Evolutionary conservation across 2,797 vertebrate genomes (phyloP).

Genomic region (Tangara arthus): DNA sequence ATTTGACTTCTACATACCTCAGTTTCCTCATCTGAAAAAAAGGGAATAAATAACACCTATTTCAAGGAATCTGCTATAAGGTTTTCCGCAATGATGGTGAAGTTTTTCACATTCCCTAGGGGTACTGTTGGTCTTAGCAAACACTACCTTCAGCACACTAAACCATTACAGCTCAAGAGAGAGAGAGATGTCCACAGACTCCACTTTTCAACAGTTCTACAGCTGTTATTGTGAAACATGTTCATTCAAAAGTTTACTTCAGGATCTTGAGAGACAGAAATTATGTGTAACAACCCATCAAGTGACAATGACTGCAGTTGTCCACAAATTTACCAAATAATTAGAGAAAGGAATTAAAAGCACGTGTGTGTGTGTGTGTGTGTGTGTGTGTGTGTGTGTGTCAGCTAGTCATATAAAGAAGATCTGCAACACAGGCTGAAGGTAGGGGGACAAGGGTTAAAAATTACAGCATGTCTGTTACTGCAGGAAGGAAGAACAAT

Average conservation of each 20-base stretch:
- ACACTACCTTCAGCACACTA: background rate
- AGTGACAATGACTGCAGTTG: background rate
- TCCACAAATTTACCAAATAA: background rate
- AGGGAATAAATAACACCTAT: background rate
- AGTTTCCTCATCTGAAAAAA: background rate
- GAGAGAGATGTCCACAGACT: background rate
- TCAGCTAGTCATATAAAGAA: background rate
- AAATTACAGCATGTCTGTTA: slow-evolving; percentile 61
- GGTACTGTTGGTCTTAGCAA: background rate
- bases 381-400: background rate
- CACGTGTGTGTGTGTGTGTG: too few relatives aligned
- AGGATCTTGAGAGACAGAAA: background rate
- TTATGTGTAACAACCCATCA: background rate
- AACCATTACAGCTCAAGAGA: background rate
- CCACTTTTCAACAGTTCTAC: background rate
- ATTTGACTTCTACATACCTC: background rate
- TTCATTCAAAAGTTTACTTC: background rate
- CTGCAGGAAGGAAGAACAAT: slow-evolving; percentile 71
- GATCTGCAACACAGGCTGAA: slow-evolving; percentile 11
- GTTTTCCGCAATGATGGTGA: background rate
- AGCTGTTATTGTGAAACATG: background rate
- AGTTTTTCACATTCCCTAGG: background rate
- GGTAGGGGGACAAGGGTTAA: background rate
- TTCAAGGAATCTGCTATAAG: background rate
- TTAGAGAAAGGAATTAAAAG: background rate